Base-by-base conservation (phyloP, 2,888 invertebrate species). In the Anorthoa munda region DNA sequence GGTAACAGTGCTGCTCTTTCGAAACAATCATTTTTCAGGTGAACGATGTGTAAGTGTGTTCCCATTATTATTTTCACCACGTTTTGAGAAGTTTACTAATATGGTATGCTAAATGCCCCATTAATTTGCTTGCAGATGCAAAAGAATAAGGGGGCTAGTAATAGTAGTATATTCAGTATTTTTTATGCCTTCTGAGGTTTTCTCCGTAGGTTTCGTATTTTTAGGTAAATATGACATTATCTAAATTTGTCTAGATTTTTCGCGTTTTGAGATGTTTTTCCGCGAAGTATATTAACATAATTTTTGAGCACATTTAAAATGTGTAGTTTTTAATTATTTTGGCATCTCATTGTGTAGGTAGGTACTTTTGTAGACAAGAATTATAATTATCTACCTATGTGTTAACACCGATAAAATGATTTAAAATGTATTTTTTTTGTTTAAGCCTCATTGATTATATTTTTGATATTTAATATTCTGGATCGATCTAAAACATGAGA, bases 331-430 rank as follows among this genome's bases (percentile, higher is more conserved):
- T 31, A 23, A 26, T 84, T 60, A 68, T 66, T 81, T 80, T 75
- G 68, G 81, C 79, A 79, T 75, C 78, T 86, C 82, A 68, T 82
- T 82, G 71, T 68, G 68, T 77, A 75, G 23, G 69, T 77, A 80
- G 23, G 69, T 77, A 80, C 70, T 67, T 68, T 67, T 53, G 23
- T 68, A 66, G n/a, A 12, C 17, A 72, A 63, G 11, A 31, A 51
- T 46, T 46, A 50, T 50, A 63, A 56, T n/a, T 65, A 65, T 31
- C 50, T 58, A 56, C 50, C 2, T 60, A 21, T 21, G 39, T 39
- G 15, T 15, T 63, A 70, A 75, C 64, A 67, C 21, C 61, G 21
- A 82, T 63, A 66, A 66, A 50, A 58, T 31, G 0, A 66, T 21
- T 61, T 46, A 18, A 61, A 56, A 21, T 21, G 15, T 46, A 3